phyloP scores from a whole-genome alignment of 2,113 vertebrate species.

The Cryptotis parvus region DNA sequence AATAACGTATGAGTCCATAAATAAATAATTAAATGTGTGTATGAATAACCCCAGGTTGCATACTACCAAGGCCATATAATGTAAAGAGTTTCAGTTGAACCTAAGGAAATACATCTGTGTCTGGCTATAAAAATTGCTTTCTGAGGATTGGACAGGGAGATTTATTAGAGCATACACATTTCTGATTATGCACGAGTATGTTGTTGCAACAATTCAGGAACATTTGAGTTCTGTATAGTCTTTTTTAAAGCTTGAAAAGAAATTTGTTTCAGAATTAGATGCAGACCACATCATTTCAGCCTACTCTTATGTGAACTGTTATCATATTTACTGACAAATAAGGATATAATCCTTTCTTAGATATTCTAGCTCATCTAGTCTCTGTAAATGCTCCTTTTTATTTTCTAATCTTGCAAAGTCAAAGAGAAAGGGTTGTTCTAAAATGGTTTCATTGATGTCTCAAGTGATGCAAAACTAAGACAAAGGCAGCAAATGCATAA shows the following conservation, averaged over 20 bases:
- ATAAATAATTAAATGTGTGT: slow-evolving; percentile 62
- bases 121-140: slow-evolving; percentile 70
- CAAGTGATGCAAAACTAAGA: slow-evolving; percentile 74
- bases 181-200: slow-evolving; percentile 79
- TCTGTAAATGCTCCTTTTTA: slow-evolving; percentile 66
- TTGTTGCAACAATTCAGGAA: slow-evolving; percentile 76
- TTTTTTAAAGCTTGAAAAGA: slow-evolving; percentile 73
- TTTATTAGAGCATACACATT: slow-evolving; percentile 80
- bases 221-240: slow-evolving; percentile 59
- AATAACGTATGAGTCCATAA: neutral
- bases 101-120: slow-evolving; percentile 49
- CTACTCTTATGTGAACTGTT: slow-evolving; percentile 69
- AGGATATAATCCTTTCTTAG: slow-evolving; percentile 62
- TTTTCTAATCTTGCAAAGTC: slow-evolving; percentile 75
- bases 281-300: slow-evolving; percentile 69
- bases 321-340: slow-evolving; percentile 80
- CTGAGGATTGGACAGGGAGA: slow-evolving; percentile 75
- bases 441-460: slow-evolving; percentile 74
- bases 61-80: neutral
- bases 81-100: slow-evolving; percentile 16
- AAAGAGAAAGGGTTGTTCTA: slow-evolving; percentile 47
- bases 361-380: slow-evolving; percentile 63
- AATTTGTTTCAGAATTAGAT: slow-evolving; percentile 78
- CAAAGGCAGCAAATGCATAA: slow-evolving; percentile 62
- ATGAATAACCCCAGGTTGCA: slow-evolving; percentile 46